phyloP scores from a whole-genome alignment of 2,113 vertebrate species.

The Andinoacara biseriatus region DNA sequence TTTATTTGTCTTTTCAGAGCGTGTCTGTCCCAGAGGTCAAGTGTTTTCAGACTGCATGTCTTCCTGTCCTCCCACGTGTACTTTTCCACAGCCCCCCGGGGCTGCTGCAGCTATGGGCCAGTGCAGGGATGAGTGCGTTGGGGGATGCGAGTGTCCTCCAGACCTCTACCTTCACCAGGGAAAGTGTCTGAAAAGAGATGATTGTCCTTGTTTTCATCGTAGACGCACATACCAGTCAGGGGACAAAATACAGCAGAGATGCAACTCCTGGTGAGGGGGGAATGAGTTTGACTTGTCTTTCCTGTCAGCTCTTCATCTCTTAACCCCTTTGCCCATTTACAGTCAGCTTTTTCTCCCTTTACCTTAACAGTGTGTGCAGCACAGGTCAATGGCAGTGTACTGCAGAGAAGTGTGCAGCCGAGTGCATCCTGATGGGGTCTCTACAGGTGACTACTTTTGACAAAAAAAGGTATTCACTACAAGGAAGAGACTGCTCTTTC shows the following conservation, averaged over 20 bases:
- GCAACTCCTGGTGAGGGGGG: conserved; percentile 86
- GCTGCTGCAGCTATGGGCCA: conserved; percentile 40
- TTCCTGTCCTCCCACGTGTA: conserved; percentile 86
- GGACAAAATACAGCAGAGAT: conserved; percentile 82
- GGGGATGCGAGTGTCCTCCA: conserved; percentile 85
- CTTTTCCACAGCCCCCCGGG: conserved; percentile 50
- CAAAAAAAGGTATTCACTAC: conserved; percentile 83
- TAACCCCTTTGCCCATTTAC: neutral
- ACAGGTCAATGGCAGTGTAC: conserved; percentile 87
- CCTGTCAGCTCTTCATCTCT: neutral
- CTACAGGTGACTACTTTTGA: conserved; percentile 89
- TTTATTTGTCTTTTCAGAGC: conserved; percentile 74
- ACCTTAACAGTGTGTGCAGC: conserved; percentile 79
- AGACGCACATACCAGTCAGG: conserved; percentile 80
- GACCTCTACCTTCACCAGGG: conserved; percentile 82
- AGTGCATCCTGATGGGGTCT: conserved; percentile 83
- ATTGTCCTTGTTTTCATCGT: conserved; percentile 88
- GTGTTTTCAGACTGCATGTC: conserved; percentile 88
- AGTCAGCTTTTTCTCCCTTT: neutral
- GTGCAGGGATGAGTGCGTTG: conserved; percentile 86
- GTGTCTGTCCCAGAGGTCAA: conserved; percentile 78
- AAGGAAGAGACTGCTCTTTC: conserved; percentile 79
- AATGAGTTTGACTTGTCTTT: neutral
- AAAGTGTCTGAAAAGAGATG: conserved; percentile 76
- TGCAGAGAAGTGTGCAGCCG: conserved; percentile 82